phyloP scores from a whole-genome alignment of 2,888 invertebrate species.

The Phaedon cochleariae region DNA sequence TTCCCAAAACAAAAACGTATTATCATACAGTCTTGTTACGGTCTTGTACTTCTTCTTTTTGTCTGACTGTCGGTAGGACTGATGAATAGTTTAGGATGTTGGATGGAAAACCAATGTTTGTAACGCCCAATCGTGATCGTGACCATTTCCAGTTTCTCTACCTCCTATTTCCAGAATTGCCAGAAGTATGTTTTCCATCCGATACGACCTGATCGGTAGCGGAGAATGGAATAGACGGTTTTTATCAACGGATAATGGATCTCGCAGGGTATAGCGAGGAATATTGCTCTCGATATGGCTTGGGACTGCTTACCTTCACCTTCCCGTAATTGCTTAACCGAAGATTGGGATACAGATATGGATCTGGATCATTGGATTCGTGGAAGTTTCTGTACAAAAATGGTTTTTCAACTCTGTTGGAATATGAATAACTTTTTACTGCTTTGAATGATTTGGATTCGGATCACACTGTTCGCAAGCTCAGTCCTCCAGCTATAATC shows the following conservation, averaged over 20 bases:
- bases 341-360: neutral
- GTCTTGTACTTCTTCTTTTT: too few relatives aligned
- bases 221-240: neutral
- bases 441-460: too few relatives aligned
- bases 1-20: too few relatives aligned
- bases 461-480: too few relatives aligned
- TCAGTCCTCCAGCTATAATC: too few relatives aligned
- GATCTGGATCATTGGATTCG: neutral
- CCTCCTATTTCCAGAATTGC: neutral
- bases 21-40: too few relatives aligned
- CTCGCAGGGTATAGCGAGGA: neutral
- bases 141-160: neutral
- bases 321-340: neutral
- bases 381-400: too few relatives aligned
- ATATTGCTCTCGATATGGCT: neutral
- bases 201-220: neutral
- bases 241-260: neutral
- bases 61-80: too few relatives aligned
- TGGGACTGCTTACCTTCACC: neutral
- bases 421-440: too few relatives aligned
- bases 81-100: too few relatives aligned
- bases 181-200: neutral
- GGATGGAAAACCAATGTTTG: too few relatives aligned
- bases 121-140: neutral
- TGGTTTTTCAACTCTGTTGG: too few relatives aligned